phyloP scores from a whole-genome alignment of 2,888 invertebrate species.

The Ceriagrion tenellum region DNA sequence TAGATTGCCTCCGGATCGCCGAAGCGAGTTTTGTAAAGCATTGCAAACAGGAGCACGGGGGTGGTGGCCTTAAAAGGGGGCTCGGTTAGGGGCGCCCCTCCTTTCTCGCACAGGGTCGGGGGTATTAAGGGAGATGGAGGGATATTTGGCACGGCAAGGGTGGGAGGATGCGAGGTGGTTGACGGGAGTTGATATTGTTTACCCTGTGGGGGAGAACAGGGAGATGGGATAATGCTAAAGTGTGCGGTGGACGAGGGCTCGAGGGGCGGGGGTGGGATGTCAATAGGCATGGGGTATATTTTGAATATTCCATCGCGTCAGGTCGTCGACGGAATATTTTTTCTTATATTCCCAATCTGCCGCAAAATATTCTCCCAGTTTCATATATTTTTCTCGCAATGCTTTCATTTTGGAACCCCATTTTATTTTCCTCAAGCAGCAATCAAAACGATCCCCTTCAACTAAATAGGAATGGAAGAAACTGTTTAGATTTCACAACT shows the following conservation, averaged over 20 bases:
- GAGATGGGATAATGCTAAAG: background rate
- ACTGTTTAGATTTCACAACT: no score
- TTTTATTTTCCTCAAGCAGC: background rate
- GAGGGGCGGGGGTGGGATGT: background rate
- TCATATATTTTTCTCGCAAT: background rate
- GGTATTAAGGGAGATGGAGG: background rate
- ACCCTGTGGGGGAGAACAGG: background rate
- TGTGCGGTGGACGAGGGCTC: background rate
- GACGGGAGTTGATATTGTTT: background rate
- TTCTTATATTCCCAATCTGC: background rate
- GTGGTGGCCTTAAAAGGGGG: background rate
- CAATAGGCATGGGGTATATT: background rate
- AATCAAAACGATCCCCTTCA: no score
- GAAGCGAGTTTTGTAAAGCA: background rate
- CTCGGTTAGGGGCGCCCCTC: background rate
- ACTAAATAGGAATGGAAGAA: no score
- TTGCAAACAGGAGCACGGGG: background rate
- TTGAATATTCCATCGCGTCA: slow-evolving; percentile 17
- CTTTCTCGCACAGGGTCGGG: background rate
- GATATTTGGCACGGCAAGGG: background rate
- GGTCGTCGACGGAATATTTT: background rate
- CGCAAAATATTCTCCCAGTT: background rate
- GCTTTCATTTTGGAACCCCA: background rate
- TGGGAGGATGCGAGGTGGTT: background rate
- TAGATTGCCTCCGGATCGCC: background rate